These are phyloP conservation scores for Columbina picui DNA, from an alignment of 2,113 vertebrate genomes.

Conservation along the genomic window DNA sequence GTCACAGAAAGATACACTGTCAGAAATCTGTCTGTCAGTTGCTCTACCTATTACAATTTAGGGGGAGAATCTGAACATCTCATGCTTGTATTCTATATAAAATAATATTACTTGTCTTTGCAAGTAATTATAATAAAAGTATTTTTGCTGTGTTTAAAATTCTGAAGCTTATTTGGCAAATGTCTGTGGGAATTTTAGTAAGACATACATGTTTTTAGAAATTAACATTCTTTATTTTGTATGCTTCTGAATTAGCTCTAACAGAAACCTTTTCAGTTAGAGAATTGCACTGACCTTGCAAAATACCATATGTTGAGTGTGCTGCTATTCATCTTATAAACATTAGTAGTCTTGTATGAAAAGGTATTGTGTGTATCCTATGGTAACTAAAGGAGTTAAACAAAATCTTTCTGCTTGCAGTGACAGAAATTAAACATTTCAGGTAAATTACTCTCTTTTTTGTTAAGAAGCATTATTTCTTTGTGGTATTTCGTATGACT, in stretches of 20 bases:
- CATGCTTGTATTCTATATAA: constrained; percentile 27
- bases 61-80: not conserved
- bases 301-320: constrained; percentile 39
- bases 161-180: constrained; percentile 53
- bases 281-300: constrained; percentile 27
- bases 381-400: constrained; percentile 8
- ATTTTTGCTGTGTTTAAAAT: not conserved
- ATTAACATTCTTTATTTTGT: not conserved
- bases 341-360: constrained; percentile 5
- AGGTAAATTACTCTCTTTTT: constrained; percentile 5
- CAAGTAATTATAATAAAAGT: not conserved
- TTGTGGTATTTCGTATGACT: not conserved
- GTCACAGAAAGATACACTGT: constrained; percentile 35
- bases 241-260: not conserved
- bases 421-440: constrained; percentile 20
- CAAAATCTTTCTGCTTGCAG: not conserved
- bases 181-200: constrained; percentile 7
- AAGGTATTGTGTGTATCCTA: constrained; percentile 7
- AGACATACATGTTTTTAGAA: not conserved
- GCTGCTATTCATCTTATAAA: not conserved
- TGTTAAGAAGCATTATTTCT: constrained; percentile 12
- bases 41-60: not conserved
- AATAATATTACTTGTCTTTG: constrained; percentile 19
- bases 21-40: not conserved
- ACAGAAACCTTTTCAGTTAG: not conserved